Conservation (phyloP, 2,888 invertebrate genomes). For the Drosophila mulleri region DNA sequence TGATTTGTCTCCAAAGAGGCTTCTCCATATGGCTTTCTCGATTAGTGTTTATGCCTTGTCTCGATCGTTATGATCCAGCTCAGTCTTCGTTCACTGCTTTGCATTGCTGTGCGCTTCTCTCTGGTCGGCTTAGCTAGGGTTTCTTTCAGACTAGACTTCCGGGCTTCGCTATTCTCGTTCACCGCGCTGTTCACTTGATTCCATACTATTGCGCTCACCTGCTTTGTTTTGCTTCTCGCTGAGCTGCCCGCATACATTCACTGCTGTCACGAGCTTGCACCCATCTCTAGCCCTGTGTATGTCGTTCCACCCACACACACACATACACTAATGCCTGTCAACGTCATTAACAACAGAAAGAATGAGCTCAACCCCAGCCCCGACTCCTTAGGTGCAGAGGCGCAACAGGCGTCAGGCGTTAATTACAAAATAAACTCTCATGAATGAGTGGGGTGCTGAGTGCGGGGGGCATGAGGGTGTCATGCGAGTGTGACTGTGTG, state of each 20-base stretch:
- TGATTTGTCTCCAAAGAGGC: too few relatives aligned
- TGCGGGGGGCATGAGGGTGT: conserved; percentile 1
- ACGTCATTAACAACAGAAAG: conserved; percentile 76
- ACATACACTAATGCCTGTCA: conserved; percentile 31
- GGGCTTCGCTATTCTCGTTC: too few relatives aligned
- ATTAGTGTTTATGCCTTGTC: neutral
- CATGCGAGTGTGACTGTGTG: conserved; percentile 23
- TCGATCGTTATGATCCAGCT: neutral
- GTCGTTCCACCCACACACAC: neutral
- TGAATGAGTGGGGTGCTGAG: conserved; percentile 27
- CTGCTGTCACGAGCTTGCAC: conserved; percentile 8
- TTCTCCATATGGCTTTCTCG: too few relatives aligned
- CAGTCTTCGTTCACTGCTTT: neutral
- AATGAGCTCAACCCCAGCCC: conserved; percentile 38
- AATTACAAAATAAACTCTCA: conserved; percentile 85
- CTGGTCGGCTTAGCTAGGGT: neutral
- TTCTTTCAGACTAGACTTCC: neutral
- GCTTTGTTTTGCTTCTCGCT: neutral
- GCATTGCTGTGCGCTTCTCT: neutral
- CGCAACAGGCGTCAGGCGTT: conserved; percentile 84
- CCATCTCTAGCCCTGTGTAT: conserved; percentile 22
- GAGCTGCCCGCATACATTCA: conserved; percentile 10
- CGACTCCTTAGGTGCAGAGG: conserved; percentile 61
- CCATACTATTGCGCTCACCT: neutral
- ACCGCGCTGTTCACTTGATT: neutral